A percentile compares a stretch with the other conserved stretches of the same genome.
phyloP scores from a whole-genome alignment of 2,888 invertebrate species.

The Tetragnatha montana region DNA sequence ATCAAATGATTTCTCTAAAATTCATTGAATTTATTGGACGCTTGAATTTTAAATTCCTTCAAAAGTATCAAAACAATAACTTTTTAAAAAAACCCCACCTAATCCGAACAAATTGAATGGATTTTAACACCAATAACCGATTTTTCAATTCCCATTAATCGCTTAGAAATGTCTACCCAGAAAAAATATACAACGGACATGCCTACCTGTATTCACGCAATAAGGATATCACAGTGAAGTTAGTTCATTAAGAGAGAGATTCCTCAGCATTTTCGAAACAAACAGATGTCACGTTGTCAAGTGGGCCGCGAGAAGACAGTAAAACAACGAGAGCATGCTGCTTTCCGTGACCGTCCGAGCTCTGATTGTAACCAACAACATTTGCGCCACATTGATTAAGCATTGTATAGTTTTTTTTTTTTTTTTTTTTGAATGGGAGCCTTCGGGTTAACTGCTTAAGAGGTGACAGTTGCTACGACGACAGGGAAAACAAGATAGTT shows the following conservation, averaged over 20 bases:
- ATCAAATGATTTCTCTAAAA: no score
- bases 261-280: slow-evolving; percentile 23
- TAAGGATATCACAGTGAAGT: neutral
- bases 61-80: no score
- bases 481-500: neutral
- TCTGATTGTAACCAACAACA: neutral
- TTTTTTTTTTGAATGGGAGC: neutral
- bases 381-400: neutral
- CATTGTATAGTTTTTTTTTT: no score
- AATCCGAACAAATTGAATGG: no score
- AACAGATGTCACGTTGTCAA: slow-evolving; percentile 44
- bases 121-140: no score
- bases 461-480: neutral
- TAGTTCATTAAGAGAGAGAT: slow-evolving; percentile 16
- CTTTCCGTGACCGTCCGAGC: neutral
- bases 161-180: no score
- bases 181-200: neutral
- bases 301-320: neutral
- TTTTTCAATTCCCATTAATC: no score
- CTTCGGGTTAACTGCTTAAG: neutral
- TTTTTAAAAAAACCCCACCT: no score
- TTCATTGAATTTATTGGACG: no score
- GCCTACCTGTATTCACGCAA: neutral
- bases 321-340: slow-evolving; percentile 4
- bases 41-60: no score